Evolutionary conservation across 2,888 invertebrate genomes (phyloP), one percentile per base, ranked within the genome.

Genomic region (Troglohyphantes excavatus): DNA sequence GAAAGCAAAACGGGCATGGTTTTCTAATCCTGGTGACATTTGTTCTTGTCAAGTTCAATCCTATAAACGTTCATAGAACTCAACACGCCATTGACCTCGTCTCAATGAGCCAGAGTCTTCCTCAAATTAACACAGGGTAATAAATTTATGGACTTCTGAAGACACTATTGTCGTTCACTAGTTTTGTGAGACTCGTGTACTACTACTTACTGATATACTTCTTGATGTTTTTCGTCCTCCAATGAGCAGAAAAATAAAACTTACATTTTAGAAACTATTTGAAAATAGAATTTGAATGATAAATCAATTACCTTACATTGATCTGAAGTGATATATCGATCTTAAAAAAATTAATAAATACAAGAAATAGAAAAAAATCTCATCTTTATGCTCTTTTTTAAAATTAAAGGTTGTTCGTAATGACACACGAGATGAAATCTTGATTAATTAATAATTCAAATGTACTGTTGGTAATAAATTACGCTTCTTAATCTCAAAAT

Each of bases 111-210:
- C 33, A 53, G 82, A 82, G 82, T 82, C 82, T 82, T 82, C 82
- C 82, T 82, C 39, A 26, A 61, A 53, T 53, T 29, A 17, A n/a
- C 19, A 82, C 82, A 82, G 82, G 82, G 82, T 82, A 82, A 78
- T 78, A 43, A 65, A 39, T 65, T 39, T 63, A 78, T 63, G 19
- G n/a, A 39, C 23, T 21, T 27, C 13, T 53, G 53, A 19, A 65
- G 17, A 19, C 63, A 29, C 39, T 23, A 29, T 39, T 27, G n/a
- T n/a, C n/a, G 59, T 46, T 27, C 23, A 23, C 43, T 65, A 43
- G 43, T 78, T 78, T 78, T 63, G 39, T 78, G 43, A 78, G 21
- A 39, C 21, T 6, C 19, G n/a, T 33, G 68, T 17, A 68, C 33
- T 68, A 68, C 33, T 68, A n/a, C 13, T 53, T 53, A n/a, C 53